Base-by-base conservation (phyloP, 2,113 vertebrate species). In the Pycnonotus jocosus region DNA sequence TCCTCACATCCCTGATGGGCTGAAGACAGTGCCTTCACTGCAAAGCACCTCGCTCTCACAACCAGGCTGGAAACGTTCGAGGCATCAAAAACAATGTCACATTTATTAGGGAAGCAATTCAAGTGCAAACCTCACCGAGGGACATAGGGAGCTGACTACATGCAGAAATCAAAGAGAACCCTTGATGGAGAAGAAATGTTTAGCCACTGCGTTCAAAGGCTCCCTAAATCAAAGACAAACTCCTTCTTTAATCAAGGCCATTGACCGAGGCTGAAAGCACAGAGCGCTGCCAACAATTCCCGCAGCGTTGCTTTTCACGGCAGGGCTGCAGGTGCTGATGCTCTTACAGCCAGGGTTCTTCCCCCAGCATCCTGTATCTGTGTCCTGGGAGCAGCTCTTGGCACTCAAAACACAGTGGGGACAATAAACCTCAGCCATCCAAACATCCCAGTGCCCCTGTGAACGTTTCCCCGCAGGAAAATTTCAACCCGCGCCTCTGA, bases 161-260 rank as follows among this genome's bases (percentile, higher is more conserved):
- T 7, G 40, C 76, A 86, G 80, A 94, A 97, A 95, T 94, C 95
- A 96, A 96, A 70, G 80, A 51, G 81, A 95, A 86, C 35, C 38
- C 86, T 95, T 94, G 92, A 96, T 84, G 9, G 86, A 93, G 93
- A 90, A 72, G 80, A 93, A 88, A 81, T 71, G 86, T 92, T 97
- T 92, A 94, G 92, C 90, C 68, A 80, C 88, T 70, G 11, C 66
- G 91, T 93, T 97, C 95, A 97, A 95, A 94, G 92, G 80, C 86
- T 95, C 60, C 57, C 60, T 94, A 94, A 96, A 96, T 97, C 94
- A 97, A 97, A 97, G 95, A 93, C 88, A 94, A 97, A 95, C 95
- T 91, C 80, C 86, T 88, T 88, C 92, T 95, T 96, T 94, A 96
- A 95, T 96, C 91, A 95, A 93, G 82, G 31, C 92, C 76, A 78